phyloP scores from a whole-genome alignment of 2,888 invertebrate genomes.

The Celastrina argiolus region DNA sequence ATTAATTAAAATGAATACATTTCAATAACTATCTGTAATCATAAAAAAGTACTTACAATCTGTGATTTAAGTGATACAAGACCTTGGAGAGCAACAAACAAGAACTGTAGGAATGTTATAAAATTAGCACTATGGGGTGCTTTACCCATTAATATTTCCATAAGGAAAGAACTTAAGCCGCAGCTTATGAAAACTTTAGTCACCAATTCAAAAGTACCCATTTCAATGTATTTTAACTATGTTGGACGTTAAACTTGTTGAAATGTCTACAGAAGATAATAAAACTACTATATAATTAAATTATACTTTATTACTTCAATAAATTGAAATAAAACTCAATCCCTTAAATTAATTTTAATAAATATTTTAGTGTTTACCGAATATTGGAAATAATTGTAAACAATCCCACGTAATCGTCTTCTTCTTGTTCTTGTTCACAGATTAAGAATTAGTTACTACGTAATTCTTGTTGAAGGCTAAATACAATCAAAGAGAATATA shows the following conservation, averaged over 20 bases:
- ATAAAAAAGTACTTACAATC: constrained; percentile 45
- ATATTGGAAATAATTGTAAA: neutral
- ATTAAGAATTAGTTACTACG: too few relatives aligned
- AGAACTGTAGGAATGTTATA: constrained; percentile 64
- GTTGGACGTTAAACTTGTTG: neutral
- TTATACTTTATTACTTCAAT: neutral
- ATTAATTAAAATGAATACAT: neutral
- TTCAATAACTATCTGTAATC: neutral
- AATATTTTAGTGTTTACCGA: neutral
- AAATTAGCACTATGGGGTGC: constrained; percentile 59
- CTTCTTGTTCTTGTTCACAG: neutral
- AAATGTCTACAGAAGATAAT: neutral
- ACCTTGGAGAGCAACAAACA: constrained; percentile 60
- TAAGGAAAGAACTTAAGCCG: constrained; percentile 60
- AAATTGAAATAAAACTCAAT: too few relatives aligned
- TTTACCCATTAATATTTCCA: constrained; percentile 66
- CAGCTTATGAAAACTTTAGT: constrained; percentile 60
- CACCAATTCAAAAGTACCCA: constrained; percentile 44
- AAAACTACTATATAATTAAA: neutral
- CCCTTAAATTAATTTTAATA: too few relatives aligned
- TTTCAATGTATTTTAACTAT: constrained; percentile 34
- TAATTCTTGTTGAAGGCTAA: too few relatives aligned
- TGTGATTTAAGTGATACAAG: constrained; percentile 40
- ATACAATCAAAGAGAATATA: too few relatives aligned
- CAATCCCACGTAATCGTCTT: constrained; percentile 3